Percentiles rank a stretch among this genome's conserved stretches.
These are phyloP conservation scores for Baryphthengus martii DNA, from an alignment of 2,113 vertebrate species.

Conservation along the genomic window DNA sequence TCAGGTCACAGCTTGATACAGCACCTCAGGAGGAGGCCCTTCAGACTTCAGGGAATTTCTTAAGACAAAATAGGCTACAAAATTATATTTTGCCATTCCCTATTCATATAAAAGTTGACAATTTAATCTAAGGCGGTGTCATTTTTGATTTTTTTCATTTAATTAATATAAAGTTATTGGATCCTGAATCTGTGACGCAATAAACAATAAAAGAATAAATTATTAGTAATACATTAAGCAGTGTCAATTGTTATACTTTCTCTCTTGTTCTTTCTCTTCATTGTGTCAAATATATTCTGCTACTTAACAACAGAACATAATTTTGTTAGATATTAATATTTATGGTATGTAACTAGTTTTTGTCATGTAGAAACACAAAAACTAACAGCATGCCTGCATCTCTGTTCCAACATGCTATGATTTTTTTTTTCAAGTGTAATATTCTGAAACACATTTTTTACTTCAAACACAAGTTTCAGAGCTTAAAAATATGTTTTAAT, in stretches of 20 bases:
- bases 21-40: not conserved
- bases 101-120: not conserved
- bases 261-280: not conserved
- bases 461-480: not conserved
- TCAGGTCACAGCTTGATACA: not conserved
- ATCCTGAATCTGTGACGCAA: not conserved
- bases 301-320: not conserved
- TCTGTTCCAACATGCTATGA: not conserved
- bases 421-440: not conserved
- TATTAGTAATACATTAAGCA: not conserved
- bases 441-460: not conserved
- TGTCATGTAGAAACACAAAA: not conserved
- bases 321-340: not conserved
- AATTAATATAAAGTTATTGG: not conserved
- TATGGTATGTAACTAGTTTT: not conserved
- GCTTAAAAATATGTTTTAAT: not conserved
- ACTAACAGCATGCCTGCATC: not conserved
- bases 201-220: not conserved
- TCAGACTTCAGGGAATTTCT: not conserved
- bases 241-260: not conserved
- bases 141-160: not conserved
- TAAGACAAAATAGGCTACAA: not conserved
- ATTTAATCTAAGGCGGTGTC: not conserved
- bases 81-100: not conserved
- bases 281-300: not conserved